Evolutionary conservation across 2,888 invertebrate genomes (phyloP), one percentile per base, ranked within the genome.

Genomic region (Amphimallon solstitiale): DNA sequence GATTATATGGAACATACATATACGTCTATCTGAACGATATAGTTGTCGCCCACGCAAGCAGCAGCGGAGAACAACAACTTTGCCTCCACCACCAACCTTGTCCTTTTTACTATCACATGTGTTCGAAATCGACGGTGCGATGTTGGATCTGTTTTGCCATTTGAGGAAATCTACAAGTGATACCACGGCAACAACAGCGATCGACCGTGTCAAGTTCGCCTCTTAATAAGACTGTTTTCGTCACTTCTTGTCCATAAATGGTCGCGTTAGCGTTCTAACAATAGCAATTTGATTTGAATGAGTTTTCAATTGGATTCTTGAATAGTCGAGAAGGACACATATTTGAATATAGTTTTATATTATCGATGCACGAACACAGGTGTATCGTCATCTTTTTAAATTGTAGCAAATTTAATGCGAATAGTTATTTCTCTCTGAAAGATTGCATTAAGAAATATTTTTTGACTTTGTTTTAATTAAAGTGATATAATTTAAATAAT

Each of bases 151-250:
- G 49, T 19, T 65, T 67, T 35, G 29, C 67, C 64, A 51, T 67
- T 60, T 65, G 51, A 65, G 64, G 67, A 23, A 46, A 67, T 67
- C 64, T 64, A 40, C 64, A 65, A 43, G n/a, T 59, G 56, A 67
- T 60, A 67, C 45, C 34, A 21, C 10, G 23, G 23, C 15, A 43
- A 29, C 34, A 14, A 49, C 29, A 29, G 29, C n/a, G 29, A 23
- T 43, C 46, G 64, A 34, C 59, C 49, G 35, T 45, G 61, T 62
- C 60, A 51, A 61, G 54, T 48, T 63, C 49, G 51, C 49, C 49
- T 43, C 23, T 5, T 64, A 63, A 67, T 63, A 64, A 63, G 60
- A 67, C 23, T 65, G 64, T 65, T 61, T 64, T 52, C 48, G 60
- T 60, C 15, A 29, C 29, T 29, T 51, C 15, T 2, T 48, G 48